phyloP scores from a whole-genome alignment of 2,797 vertebrate genomes.

The Oreortyx pictus region DNA sequence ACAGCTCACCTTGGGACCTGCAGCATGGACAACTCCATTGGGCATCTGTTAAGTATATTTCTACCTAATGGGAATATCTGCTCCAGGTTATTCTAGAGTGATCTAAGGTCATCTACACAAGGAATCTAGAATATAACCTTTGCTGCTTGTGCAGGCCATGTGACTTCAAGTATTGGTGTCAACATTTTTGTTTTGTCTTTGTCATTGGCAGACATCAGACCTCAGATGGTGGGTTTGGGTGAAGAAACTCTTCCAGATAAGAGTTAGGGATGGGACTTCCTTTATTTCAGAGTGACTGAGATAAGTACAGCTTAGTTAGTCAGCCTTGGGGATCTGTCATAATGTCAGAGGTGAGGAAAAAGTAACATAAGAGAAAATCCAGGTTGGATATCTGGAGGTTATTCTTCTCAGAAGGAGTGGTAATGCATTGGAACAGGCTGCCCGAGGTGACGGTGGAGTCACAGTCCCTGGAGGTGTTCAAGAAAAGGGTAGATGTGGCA shows the following conservation, averaged over 20 bases:
- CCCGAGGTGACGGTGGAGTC: no score
- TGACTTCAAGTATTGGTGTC: neutral
- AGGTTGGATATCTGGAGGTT: no score
- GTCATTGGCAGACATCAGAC: neutral
- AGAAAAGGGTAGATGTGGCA: no score
- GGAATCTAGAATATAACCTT: neutral
- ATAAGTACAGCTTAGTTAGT: neutral
- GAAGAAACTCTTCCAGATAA: neutral
- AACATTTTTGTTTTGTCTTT: neutral
- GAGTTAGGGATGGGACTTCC: neutral
- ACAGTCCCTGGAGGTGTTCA: no score
- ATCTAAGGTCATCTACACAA: neutral
- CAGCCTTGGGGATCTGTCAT: neutral
- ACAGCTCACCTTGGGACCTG: rapidly evolving
- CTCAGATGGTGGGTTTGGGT: neutral
- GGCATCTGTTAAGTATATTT: neutral
- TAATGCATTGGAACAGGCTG: no score
- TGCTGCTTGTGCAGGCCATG: neutral
- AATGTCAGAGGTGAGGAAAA: neutral
- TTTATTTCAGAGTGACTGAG: neutral
- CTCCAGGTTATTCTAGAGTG: neutral
- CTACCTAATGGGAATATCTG: neutral
- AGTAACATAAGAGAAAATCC: neutral
- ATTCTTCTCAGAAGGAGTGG: no score
- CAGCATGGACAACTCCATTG: neutral